Evolutionary conservation across 2,113 vertebrate genomes (phyloP), one percentile per base, ranked within the genome.

Genomic region (Lota lota): DNA sequence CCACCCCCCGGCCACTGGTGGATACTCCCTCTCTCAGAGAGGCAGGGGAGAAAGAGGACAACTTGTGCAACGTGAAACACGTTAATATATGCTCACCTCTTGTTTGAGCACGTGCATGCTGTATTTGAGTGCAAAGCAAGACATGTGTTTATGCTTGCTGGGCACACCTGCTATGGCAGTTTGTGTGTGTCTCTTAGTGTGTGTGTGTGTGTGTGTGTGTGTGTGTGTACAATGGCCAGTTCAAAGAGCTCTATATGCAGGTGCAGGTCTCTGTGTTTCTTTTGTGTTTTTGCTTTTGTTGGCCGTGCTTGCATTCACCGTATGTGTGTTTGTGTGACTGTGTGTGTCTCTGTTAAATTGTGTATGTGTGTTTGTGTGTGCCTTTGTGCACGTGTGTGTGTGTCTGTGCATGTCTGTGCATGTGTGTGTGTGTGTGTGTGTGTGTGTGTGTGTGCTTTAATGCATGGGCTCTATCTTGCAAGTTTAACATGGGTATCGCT

Each of bases 381-480:
- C 3, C 16, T 63, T 28, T 63, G 61, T 33, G 28, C 36, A 24
- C 14, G 61, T 63, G 61, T 63, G 24, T 28, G 61, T 63, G 22
- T 63, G 61, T 63, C 28, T 19, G n/a, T 17, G 16, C 11, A 11
- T 5, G 36, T 40, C 6, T 40, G 36, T 40, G 36, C 7, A 7
- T 33, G 4, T 53, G 63, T 54, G 63, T 65, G 63, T 53, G 63
- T 64, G 47, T 22, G 18, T 65, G 11, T 53, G 63, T 65, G 47
- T 17, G 28, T 33, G 24, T 15, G 8, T 21, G 18, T 33, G n/a
- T 64, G 15, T 63, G 62, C 11, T 5, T 7, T 6, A 12, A 11
- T 40, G n/a, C n/a, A n/a, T n/a, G n/a, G n/a, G n/a, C n/a, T n/a
- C n/a, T n/a, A n/a, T n/a, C n/a, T n/a, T n/a, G n/a, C n/a, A n/a